phyloP scores from a whole-genome alignment of 2,797 vertebrate species.

The Bufotes viridis region DNA sequence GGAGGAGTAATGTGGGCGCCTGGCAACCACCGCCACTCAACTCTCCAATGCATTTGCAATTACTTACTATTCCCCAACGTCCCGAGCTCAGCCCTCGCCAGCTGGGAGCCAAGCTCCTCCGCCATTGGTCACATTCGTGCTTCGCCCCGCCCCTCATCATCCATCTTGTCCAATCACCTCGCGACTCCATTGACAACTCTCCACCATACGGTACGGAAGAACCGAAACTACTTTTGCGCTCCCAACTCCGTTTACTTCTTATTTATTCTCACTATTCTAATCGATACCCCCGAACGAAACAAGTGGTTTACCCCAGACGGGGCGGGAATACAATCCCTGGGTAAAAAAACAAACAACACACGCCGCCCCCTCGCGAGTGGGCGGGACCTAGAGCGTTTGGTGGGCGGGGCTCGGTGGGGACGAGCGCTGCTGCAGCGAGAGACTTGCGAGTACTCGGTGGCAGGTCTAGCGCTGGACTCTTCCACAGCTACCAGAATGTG shows the following conservation, averaged over 20 bases:
- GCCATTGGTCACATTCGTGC: not conserved
- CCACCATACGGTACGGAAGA: not conserved
- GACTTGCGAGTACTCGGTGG: slow-evolving; percentile 17
- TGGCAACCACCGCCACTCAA: not conserved
- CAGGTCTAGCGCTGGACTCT: slow-evolving; percentile 1
- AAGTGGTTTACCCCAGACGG: not conserved
- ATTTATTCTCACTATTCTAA: no score
- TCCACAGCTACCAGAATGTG: slow-evolving; percentile 40
- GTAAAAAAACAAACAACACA: no score
- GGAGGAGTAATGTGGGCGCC: not conserved
- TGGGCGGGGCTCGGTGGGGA: slow-evolving; percentile 36
- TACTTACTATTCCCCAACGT: not conserved
- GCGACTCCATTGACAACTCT: not conserved
- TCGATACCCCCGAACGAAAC: not conserved
- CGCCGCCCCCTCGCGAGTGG: not conserved
- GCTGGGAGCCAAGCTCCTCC: slow-evolving; percentile 32
- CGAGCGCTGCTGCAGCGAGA: slow-evolving; percentile 41
- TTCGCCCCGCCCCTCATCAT: not conserved
- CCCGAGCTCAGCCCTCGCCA: not conserved
- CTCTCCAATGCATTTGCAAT: not conserved
- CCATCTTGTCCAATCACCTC: slow-evolving; percentile 5
- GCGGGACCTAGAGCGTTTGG: slow-evolving; percentile 24
- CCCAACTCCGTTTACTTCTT: no score
- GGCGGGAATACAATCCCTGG: not conserved
- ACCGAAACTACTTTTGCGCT: no score